Evolutionary conservation across 2,888 invertebrate genomes (phyloP), one percentile per base, ranked within the genome.

Genomic region (Proisotoma minuta): DNA sequence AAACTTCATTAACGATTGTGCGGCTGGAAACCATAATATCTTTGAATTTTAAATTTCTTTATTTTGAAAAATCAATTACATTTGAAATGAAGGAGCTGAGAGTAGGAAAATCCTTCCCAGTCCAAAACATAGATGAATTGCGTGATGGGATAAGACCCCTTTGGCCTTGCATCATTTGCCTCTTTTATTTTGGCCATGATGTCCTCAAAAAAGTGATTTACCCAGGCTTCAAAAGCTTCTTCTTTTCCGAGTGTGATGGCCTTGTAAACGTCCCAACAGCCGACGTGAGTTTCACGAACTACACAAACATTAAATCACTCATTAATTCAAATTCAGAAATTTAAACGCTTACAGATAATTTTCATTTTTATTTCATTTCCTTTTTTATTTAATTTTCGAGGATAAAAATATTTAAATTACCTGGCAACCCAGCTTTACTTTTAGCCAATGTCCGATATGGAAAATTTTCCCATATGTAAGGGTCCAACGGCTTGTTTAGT

Each of bases 101-200:
- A 34, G 49, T 66, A 68, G 15, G 66, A 62, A 60, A 68, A 73
- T 50, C 63, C 58, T 51, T 69, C 69, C 66, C 71, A 73, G 50
- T 73, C 66, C 40, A 64, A 63, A 47, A 73, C 65, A 28, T 64
- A 57, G 24, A 49, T 48, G 47, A 67, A 67, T 26, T 64, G 64
- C 2, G 67, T 64, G 18, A 59, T 29, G 10, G 62, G 59, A 12
- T 39, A 43, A n/a, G 4, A 5, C 18, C 43, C 43, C 20, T 43
- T 43, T n/a, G n/a, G n/a, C n/a, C n/a, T n/a, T 4, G 20, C 5
- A 43, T 43, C 20, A 12, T 20, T 20, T 18, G 18, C 20, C 4
- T 5, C 43, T 43, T n/a, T 5, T 12, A 43, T 43, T 5, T 15
- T 20, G 5, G 18, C 43, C 43, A 43, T 43, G 4, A 43, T 43